Base-by-base conservation (phyloP, 2,888 invertebrate species). In the Drosophila anomalata region DNA sequence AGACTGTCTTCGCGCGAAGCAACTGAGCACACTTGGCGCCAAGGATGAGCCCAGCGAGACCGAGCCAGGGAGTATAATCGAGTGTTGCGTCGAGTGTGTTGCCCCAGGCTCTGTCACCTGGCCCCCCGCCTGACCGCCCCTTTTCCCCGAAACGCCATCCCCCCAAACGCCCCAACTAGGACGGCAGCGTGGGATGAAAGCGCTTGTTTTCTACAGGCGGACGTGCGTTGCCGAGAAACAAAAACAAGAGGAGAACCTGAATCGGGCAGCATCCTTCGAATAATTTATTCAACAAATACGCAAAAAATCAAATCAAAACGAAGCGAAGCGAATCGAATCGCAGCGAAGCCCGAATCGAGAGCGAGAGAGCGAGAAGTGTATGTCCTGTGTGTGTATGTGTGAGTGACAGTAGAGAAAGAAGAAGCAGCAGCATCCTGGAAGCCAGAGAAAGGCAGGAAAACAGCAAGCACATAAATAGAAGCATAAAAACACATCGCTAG, bases 31-130 rank as follows among this genome's bases (percentile, higher is more conserved):
- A 29, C 29, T 29, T 29, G 29, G 29, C 9, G 29, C 8, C 36
- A n/a, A n/a, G 36, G n/a, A n/a, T n/a, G 6, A n/a, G 36, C 36
- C 2, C 5, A 36, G 36, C n/a, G 36, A 36, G n/a, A n/a, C n/a
- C 36, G 36, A 42, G 17, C 1, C 17, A 20, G 11, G 17, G 20
- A 46, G 24, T 47, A 60, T 14, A 51, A 62, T 59, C 46, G 20
- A 20, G 39, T 17, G 60, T 46, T 54, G 58, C 60, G 20, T 20
- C 17, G 20, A 42, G 59, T 62, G 41, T 46, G 67, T 68, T 66
- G 67, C 55, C 54, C 65, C 66, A 66, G 66, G 56, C 67, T 33
- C 62, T 26, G 62, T 63, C 62, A 60, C 62, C 61, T 61, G 62
- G 62, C 41, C 51, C 55, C 39, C 47, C 26, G 24, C 24, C 33